A percentile compares a stretch with the other conserved stretches of the same genome.
Conservation (phyloP, 2,888 invertebrate genomes). For the Amblyteles armatorius region DNA sequence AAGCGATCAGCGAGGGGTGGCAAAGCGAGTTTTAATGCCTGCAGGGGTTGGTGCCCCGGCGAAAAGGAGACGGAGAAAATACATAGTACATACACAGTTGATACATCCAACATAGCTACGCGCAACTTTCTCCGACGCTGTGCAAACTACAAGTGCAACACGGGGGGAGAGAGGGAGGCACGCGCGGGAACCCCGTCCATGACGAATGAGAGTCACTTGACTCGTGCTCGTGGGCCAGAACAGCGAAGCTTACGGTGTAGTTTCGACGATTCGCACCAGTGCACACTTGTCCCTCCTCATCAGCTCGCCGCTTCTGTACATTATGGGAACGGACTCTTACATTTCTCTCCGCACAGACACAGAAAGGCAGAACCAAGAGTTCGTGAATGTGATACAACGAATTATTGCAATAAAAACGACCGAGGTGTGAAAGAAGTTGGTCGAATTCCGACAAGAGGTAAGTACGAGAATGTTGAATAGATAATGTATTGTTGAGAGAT, state of each 20-base stretch:
- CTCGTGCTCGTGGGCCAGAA: constrained; percentile 7
- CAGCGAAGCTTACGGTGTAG: constrained; percentile 10
- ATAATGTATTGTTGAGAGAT: no score
- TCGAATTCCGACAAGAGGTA: no score
- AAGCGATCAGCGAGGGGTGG: constrained; percentile 66
- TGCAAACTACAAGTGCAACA: constrained; percentile 48
- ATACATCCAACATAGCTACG: constrained; percentile 7
- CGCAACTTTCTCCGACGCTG: constrained; percentile 10
- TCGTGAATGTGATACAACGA: neutral
- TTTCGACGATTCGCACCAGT: constrained; percentile 4
- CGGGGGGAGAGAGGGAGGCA: neutral
- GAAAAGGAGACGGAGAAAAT: constrained; percentile 22
- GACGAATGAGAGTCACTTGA: constrained; percentile 30
- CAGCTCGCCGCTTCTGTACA: neutral
- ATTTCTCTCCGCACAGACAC: neutral
- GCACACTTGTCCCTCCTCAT: constrained; percentile 2
- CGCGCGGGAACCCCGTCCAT: constrained; percentile 9
- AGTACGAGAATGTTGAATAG: no score
- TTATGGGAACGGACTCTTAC: neutral
- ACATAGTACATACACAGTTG: constrained; percentile 5
- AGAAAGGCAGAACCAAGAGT: neutral
- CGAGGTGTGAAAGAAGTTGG: no score
- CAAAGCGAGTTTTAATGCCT: constrained; percentile 77
- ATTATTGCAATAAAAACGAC: no score
- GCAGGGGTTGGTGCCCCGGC: constrained; percentile 37